phyloP scores from a whole-genome alignment of 2,797 vertebrate species.

The Cottoperca gobio region DNA sequence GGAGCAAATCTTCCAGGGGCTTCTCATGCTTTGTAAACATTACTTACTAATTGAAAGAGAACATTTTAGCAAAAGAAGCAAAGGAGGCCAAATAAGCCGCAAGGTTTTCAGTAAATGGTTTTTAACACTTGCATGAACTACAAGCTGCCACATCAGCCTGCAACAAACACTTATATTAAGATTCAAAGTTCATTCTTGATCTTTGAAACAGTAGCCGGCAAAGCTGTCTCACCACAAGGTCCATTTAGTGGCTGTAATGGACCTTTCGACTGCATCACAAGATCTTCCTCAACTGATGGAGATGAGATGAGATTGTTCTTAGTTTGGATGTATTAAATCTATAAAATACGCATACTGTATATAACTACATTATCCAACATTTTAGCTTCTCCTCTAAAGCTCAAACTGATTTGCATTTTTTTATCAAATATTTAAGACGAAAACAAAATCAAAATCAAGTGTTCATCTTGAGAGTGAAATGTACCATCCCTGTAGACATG shows the following conservation, averaged over 20 bases:
- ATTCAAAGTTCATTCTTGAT: no score
- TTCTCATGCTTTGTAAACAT: not conserved
- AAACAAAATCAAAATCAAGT: not conserved
- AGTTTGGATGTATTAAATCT: no score
- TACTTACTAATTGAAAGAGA: not conserved
- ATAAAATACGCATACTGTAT: no score
- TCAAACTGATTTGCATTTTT: not conserved
- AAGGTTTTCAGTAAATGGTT: not conserved
- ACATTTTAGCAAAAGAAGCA: not conserved
- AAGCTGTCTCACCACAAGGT: no score
- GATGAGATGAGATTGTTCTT: no score
- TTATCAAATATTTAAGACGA: not conserved
- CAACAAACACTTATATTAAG: not conserved
- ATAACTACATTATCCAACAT: not conserved
- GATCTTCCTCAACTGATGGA: not conserved
- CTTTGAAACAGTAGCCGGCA: no score
- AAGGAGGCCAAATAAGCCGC: not conserved
- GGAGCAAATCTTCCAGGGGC: not conserved
- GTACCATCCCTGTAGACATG: not conserved
- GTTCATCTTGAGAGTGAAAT: slow-evolving; percentile 1
- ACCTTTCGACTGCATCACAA: no score
- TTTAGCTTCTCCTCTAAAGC: not conserved
- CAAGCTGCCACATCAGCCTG: not conserved
- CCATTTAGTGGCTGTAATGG: no score
- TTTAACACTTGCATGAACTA: not conserved